These are phyloP conservation scores for Chionodraco myersi DNA, from an alignment of 2,113 vertebrate genomes.

Conservation along the genomic window DNA sequence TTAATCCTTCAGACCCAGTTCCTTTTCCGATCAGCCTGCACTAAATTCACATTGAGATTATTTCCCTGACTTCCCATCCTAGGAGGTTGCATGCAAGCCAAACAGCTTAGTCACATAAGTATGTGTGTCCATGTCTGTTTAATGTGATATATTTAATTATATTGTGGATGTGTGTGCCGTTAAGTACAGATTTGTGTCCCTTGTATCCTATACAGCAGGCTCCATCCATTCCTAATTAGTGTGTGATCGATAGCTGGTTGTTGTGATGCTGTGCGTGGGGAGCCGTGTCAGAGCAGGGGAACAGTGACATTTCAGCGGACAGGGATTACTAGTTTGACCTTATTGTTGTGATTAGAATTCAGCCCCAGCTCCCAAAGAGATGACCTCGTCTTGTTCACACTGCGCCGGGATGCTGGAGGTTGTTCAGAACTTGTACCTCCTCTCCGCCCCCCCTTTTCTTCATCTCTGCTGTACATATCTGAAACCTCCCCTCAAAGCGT, in stretches of 20 bases:
- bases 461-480: background rate
- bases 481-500: slow-evolving; percentile 1
- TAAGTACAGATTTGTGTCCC: slow-evolving; percentile 15
- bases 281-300: slow-evolving; percentile 58
- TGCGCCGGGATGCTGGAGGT: slow-evolving; percentile 55
- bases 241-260: slow-evolving; percentile 73
- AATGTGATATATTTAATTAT: slow-evolving; percentile 18
- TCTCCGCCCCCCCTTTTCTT: background rate
- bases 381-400: slow-evolving; percentile 70
- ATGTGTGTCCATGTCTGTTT: slow-evolving; percentile 17
- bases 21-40: slow-evolving; percentile 2
- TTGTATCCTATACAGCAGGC: slow-evolving; percentile 29
- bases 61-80: slow-evolving; percentile 29
- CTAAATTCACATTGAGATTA: slow-evolving; percentile 30
- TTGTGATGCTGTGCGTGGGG: slow-evolving; percentile 72
- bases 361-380: slow-evolving; percentile 47
- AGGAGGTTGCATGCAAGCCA: slow-evolving; percentile 13
- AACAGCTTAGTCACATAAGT: slow-evolving; percentile 28
- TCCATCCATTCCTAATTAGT: slow-evolving; percentile 74
- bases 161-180: background rate
- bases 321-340: slow-evolving; percentile 78
- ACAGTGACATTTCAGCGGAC: slow-evolving; percentile 75
- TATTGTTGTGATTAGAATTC: slow-evolving; percentile 80
- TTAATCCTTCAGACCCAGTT: slow-evolving; percentile 24
- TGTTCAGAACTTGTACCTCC: slow-evolving; percentile 43